A percentile compares a stretch with the other conserved stretches of the same genome.
These are phyloP conservation scores for Sarcophaga carnaria DNA, from an alignment of 2,888 invertebrate species.

Conservation along the genomic window DNA sequence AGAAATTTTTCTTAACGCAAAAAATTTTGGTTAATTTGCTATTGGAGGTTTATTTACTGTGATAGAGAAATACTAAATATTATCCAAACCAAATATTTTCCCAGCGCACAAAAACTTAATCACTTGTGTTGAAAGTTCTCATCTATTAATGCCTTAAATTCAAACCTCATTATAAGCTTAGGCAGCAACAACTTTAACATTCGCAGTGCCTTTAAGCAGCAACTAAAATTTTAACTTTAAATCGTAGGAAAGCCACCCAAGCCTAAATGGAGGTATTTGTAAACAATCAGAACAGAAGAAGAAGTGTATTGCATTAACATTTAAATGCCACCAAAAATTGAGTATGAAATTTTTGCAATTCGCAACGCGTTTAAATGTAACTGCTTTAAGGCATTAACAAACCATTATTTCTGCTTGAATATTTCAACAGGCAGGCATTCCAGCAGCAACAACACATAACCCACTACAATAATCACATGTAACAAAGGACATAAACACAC, in stretches of 20 bases:
- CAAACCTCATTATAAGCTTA: too few species aligned
- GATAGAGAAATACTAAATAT: too few species aligned
- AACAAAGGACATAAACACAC: too few species aligned
- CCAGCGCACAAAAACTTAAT: slow-evolving; percentile 20
- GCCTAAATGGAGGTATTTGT: background rate
- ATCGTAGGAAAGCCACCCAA: background rate
- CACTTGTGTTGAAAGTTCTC: slow-evolving; percentile 54
- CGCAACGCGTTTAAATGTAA: slow-evolving; percentile 60
- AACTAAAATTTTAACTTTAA: slow-evolving; percentile 31
- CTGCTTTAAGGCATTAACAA: slow-evolving; percentile 62
- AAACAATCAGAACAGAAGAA: too few species aligned
- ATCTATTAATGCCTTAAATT: slow-evolving; percentile 19
- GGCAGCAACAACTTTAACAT: too few species aligned
- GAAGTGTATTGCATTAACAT: slow-evolving; percentile 36
- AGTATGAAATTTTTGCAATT: slow-evolving; percentile 60
- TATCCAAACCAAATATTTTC: background rate
- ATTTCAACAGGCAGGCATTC: slow-evolving; percentile 46
- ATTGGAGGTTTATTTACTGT: too few species aligned
- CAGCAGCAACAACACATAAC: background rate
- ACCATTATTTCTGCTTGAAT: slow-evolving; percentile 62
- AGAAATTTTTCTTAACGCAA: too few species aligned
- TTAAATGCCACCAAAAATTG: slow-evolving; percentile 64
- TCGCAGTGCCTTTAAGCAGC: background rate
- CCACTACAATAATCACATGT: background rate
- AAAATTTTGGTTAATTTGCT: too few species aligned